A percentile compares a stretch with the other conserved stretches of the same genome.
Evolutionary conservation across 2,888 invertebrate species (phyloP).

Genomic region (Nudaria mundana): DNA sequence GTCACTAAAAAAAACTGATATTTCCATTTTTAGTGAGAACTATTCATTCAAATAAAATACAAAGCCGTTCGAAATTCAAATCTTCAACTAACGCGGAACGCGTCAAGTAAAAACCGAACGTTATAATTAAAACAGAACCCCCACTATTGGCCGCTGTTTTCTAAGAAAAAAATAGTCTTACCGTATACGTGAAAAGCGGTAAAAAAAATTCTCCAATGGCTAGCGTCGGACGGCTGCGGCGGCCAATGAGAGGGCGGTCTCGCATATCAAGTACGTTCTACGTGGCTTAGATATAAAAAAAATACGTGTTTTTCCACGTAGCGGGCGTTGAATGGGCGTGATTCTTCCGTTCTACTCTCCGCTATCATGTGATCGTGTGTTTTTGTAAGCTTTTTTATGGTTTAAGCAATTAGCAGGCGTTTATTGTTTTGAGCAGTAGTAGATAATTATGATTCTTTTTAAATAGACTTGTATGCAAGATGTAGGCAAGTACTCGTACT

Average conservation of each 20-base stretch:
- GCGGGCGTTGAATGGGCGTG: conserved; percentile 51
- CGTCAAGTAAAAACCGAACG: conserved; percentile 45
- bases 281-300: conserved; percentile 74
- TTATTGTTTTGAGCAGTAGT: conserved; percentile 6
- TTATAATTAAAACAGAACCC: conserved; percentile 71
- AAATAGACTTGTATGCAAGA: no score
- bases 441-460: neutral
- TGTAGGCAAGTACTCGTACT: no score
- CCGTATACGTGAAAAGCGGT: conserved; percentile 75
- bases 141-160: conserved; percentile 69
- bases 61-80: conserved; percentile 33
- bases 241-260: conserved; percentile 57
- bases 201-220: conserved; percentile 74
- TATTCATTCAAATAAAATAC: conserved; percentile 9
- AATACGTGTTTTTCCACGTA: conserved; percentile 77
- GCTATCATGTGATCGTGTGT: conserved; percentile 57
- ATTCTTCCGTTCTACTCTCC: no score
- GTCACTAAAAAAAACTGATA: no score
- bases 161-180: conserved; percentile 65
- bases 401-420: conserved; percentile 21
- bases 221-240: conserved; percentile 39
- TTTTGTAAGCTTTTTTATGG: conserved; percentile 43
- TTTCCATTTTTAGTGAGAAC: conserved; percentile 1
- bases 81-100: conserved; percentile 26
- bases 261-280: conserved; percentile 69